Percentiles rank a stretch among this genome's conserved stretches.
Evolutionary conservation across 2,113 vertebrate genomes (phyloP).

Genomic region (Onychorhynchus coronatus): DNA sequence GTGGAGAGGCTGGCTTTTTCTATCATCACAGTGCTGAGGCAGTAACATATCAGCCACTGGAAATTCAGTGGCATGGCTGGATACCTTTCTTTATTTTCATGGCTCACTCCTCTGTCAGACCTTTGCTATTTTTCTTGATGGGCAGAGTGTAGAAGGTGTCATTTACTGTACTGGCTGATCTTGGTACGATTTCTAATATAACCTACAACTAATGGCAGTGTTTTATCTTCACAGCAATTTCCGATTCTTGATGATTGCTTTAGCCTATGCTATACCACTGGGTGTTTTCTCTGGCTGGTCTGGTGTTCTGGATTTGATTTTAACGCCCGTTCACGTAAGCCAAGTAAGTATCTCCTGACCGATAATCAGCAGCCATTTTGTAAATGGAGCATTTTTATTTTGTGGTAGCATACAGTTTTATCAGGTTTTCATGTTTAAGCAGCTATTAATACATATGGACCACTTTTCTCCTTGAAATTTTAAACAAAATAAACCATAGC

Average conservation of each 20-base stretch:
- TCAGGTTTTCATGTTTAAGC: neutral
- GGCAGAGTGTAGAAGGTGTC: neutral
- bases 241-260: conserved; percentile 93
- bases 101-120: neutral
- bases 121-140: neutral
- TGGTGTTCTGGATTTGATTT: conserved; percentile 93
- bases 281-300: conserved; percentile 95
- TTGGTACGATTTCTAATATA: neutral
- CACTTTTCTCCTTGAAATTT: neutral
- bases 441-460: neutral
- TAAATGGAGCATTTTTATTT: neutral
- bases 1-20: neutral
- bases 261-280: conserved; percentile 93
- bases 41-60: neutral
- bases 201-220: neutral
- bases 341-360: conserved; percentile 81
- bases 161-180: neutral
- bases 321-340: conserved; percentile 90
- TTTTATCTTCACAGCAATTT: conserved; percentile 81
- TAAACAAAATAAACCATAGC: neutral
- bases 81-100: neutral
- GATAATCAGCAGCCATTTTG: neutral
- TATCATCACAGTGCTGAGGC: neutral
- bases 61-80: neutral
- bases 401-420: neutral